Evolutionary conservation across 2,113 vertebrate genomes (phyloP), one percentile per base, ranked within the genome.

Genomic region (Opisthocomus hoazin): DNA sequence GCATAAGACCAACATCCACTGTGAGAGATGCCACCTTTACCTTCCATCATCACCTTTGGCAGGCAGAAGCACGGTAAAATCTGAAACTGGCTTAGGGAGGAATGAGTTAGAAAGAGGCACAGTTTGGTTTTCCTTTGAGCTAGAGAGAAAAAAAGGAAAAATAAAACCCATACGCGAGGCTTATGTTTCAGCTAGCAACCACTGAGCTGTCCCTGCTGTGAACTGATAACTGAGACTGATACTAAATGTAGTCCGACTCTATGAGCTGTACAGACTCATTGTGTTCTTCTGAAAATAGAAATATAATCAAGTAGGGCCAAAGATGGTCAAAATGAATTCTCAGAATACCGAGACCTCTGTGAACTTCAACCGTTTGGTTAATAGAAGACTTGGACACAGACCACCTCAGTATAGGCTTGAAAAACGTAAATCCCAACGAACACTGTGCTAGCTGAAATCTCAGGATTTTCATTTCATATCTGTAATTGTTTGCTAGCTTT

Each of bases 181-280:
- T 96, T 82, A 96, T 96, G 96, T 97, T 98, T 93, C 84, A 96
- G 84, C 48, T 91, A 97, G 85, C 65, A 90, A 80, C 71, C 32
- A 45, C 76, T 85, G 87, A 75, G 95, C 80, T 95, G 61, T 90
- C 85, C 94, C 90, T 90, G 89, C 95, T 97, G 95, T 92, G 95
- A 96, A 94, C 84, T 94, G 93, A 95, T 95, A 93, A 89, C 88
- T 87, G 89, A 94, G 96, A 92, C 86, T 84, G 96, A 97, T 95
- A 97, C 97, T 96, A 95, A 93, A 95, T 84, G 88, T 96, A 96
- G 95, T 61, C 75, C 96, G 90, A 94, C 93, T 91, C 69, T 93
- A 77, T 97, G 75, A 84, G 41, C 73, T 58, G 65, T 69, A 77
- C 81, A 90, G 63, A 94, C 74, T 96, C 95, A 95, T 79, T 96